A percentile compares a stretch with the other conserved stretches of the same genome.
Conservation (phyloP, 1,140 invertebrate genomes). For the Lepidotrigona ventralis region DNA sequence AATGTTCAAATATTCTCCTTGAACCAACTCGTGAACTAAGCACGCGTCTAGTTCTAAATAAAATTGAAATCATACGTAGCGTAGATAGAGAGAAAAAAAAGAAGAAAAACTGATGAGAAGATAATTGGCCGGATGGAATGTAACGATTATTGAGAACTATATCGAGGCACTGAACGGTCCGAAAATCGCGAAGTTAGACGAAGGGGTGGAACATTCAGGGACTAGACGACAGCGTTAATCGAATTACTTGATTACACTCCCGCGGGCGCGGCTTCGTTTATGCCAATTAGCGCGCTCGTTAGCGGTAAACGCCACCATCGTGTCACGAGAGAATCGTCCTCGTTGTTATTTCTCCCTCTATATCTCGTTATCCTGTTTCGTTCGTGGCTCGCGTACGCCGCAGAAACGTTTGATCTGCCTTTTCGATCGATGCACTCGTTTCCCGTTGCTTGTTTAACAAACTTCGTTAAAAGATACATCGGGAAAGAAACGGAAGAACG, state of each 20-base stretch:
- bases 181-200: not conserved
- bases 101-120: not conserved
- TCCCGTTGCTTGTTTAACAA: not conserved
- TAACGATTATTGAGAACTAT: not conserved
- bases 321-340: conserved; percentile 50
- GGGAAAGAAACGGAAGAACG: not conserved
- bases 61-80: too few species aligned
- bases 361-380: conserved; percentile 46
- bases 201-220: conserved; percentile 25
- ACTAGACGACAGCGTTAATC: conserved; percentile 47
- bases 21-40: too few species aligned
- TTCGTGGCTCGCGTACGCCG: not conserved
- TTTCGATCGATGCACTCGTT: conserved; percentile 28
- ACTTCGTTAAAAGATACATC: conserved; percentile 31
- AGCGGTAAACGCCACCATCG: conserved; percentile 62
- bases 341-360: conserved; percentile 45
- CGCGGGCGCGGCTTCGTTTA: conserved; percentile 61
- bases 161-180: not conserved
- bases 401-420: conserved; percentile 43
- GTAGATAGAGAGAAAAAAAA: too few species aligned
- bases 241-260: conserved; percentile 51
- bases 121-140: not conserved
- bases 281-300: conserved; percentile 70
- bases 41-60: too few species aligned
- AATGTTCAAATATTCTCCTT: too few species aligned